phyloP scores from a whole-genome alignment of 2,113 vertebrate species.

The Scatophagus argus region DNA sequence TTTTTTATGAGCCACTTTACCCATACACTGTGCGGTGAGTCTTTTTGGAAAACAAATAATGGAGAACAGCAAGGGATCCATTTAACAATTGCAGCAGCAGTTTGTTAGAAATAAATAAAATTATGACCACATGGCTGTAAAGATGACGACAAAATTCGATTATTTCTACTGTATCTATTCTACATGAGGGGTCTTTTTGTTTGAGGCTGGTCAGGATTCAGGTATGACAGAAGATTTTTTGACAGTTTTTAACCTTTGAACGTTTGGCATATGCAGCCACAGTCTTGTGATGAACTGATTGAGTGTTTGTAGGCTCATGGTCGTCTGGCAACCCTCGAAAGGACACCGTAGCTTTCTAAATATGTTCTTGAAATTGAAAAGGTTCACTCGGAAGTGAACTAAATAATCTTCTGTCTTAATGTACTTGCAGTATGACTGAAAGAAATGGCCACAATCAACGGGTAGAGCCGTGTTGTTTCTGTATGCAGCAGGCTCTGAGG shows the following conservation, averaged over 20 bases:
- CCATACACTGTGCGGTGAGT: neutral
- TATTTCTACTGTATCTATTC: neutral
- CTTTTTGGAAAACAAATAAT: neutral
- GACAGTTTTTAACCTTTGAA: too few species aligned
- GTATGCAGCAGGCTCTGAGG: slow-evolving; percentile 34
- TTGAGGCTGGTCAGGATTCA: too few species aligned
- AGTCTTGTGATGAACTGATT: too few species aligned
- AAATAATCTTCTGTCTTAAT: neutral
- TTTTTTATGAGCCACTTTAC: neutral
- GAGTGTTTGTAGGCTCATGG: neutral
- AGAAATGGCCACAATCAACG: too few species aligned
- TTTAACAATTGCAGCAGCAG: neutral
- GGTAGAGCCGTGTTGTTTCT: slow-evolving; percentile 43
- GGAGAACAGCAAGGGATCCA: neutral
- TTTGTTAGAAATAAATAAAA: neutral
- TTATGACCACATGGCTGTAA: neutral
- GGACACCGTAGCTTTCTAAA: neutral
- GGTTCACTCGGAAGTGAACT: neutral
- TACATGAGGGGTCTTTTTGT: neutral
- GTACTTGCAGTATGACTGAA: neutral
- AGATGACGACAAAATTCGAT: neutral
- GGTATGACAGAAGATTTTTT: too few species aligned
- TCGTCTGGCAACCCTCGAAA: neutral
- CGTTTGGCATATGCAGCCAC: too few species aligned
- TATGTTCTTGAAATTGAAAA: neutral